phyloP scores from a whole-genome alignment of 1,140 invertebrate species.

The Monomorium pharaonis region DNA sequence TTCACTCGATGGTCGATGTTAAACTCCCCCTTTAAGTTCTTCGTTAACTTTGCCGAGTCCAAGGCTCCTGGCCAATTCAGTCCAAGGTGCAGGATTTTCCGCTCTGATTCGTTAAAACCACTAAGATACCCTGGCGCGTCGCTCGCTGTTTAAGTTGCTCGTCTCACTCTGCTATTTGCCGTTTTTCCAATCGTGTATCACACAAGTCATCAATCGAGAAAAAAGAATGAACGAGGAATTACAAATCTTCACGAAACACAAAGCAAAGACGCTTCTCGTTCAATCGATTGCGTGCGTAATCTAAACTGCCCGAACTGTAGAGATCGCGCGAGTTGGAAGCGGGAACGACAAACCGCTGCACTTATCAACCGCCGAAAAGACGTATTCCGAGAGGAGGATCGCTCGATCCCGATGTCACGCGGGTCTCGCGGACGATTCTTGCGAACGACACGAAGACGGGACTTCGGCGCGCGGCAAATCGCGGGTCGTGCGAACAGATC shows the following conservation, averaged over 20 bases:
- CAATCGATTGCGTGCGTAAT: background rate
- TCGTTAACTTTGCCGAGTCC: conserved; percentile 21
- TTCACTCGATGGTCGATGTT: background rate
- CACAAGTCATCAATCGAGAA: no score
- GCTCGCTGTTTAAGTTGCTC: conserved; percentile 25
- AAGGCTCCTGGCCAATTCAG: background rate
- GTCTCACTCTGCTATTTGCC: background rate
- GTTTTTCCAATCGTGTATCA: no score
- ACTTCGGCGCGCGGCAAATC: background rate
- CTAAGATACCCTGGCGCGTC: background rate
- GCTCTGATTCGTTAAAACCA: conserved; percentile 22
- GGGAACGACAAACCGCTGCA: background rate
- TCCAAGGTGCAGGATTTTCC: conserved; percentile 3
- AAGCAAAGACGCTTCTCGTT: background rate
- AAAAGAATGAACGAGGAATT: background rate
- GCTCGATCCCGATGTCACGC: background rate
- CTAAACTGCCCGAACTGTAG: background rate
- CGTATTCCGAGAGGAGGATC: background rate
- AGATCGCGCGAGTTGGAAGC: background rate
- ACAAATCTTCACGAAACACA: background rate
- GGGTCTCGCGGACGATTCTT: background rate
- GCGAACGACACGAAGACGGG: background rate
- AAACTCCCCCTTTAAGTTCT: conserved; percentile 30
- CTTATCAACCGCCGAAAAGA: background rate
- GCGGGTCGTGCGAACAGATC: conserved; percentile 63